Evolutionary conservation across 2,113 vertebrate species (phyloP).

Genomic region (Zosterops hypoxanthus): DNA sequence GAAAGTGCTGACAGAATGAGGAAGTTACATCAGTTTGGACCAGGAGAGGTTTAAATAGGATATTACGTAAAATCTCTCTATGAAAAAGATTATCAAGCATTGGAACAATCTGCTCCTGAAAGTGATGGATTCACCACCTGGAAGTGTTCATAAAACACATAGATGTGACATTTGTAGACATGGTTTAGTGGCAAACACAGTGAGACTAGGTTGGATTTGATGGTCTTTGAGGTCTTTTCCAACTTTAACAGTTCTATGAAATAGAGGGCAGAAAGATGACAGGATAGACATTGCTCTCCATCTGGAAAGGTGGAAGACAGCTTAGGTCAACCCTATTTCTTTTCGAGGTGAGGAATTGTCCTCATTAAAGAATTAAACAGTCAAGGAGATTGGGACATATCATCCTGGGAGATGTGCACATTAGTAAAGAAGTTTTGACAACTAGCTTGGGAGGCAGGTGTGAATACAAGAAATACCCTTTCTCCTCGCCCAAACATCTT

Average conservation of each 20-base stretch:
- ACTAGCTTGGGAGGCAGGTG: neutral
- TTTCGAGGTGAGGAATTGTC: neutral
- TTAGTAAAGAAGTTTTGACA: neutral
- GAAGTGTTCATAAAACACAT: neutral
- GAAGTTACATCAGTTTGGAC: neutral
- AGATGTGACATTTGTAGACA: neutral
- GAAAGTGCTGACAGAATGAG: neutral
- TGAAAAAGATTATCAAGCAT: neutral
- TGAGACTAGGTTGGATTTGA: neutral
- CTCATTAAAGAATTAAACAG: neutral
- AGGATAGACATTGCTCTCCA: neutral
- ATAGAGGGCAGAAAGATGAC: neutral
- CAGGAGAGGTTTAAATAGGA: neutral
- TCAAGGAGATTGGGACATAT: neutral
- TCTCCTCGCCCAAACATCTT: neutral
- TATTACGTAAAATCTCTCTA: neutral
- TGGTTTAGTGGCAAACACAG: neutral
- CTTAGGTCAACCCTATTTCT: neutral
- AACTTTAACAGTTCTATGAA: neutral
- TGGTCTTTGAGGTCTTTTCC: neutral
- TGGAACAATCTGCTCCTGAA: neutral
- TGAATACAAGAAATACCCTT: neutral
- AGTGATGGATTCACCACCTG: neutral
- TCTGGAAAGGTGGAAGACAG: neutral
- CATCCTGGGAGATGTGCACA: rapidly evolving